A percentile compares a stretch with the other conserved stretches of the same genome.
These are phyloP conservation scores for Oeneis ivallda DNA, from an alignment of 2,888 invertebrate species.

Conservation along the genomic window DNA sequence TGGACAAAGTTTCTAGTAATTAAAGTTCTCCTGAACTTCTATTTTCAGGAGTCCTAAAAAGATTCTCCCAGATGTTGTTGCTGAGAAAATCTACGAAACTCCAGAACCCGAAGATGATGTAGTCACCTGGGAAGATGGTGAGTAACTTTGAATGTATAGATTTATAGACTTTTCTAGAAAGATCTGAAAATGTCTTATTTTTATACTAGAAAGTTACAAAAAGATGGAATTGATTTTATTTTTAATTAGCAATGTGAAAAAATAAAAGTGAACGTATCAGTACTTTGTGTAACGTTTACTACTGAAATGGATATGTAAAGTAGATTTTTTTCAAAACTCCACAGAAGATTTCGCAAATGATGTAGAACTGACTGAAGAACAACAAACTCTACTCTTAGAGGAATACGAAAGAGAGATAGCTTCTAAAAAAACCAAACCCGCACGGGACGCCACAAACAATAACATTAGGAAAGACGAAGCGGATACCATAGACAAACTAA, in stretches of 20 bases:
- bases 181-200: not conserved
- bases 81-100: slow-evolving; percentile 48
- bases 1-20: not conserved
- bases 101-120: slow-evolving; percentile 53
- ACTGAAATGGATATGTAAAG: slow-evolving; percentile 1
- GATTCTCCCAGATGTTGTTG: slow-evolving; percentile 58
- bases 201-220: slow-evolving; percentile 1
- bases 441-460: slow-evolving; percentile 56
- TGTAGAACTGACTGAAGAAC: slow-evolving; percentile 86
- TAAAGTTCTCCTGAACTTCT: not conserved
- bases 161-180: not conserved
- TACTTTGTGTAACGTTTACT: not conserved
- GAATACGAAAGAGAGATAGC: slow-evolving; percentile 85
- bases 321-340: slow-evolving; percentile 14
- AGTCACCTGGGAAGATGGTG: slow-evolving; percentile 77
- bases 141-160: slow-evolving; percentile 45
- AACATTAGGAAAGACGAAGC: slow-evolving; percentile 52
- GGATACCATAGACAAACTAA: slow-evolving; percentile 48
- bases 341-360: slow-evolving; percentile 84
- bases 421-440: slow-evolving; percentile 61
- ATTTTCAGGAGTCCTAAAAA: slow-evolving; percentile 68
- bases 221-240: not conserved
- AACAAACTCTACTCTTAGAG: slow-evolving; percentile 84
- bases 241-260: not conserved
- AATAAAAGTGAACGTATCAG: not conserved